Evolutionary conservation across 2,797 vertebrate species (phyloP).

Genomic region (Xyrichtys novacula): DNA sequence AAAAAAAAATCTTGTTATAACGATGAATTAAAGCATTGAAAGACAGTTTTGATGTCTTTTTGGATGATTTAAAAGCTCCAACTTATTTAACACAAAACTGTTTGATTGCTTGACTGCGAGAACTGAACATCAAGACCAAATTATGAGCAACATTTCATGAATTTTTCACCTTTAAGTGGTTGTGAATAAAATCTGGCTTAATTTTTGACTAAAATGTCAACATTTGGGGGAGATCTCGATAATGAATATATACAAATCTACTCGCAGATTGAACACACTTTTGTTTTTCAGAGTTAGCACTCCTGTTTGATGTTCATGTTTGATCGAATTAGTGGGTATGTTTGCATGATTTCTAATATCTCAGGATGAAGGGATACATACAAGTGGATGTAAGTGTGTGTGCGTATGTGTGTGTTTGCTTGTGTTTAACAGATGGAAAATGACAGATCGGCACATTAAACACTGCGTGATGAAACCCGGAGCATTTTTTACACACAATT

Average conservation of each 20-base stretch:
- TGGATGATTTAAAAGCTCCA: constrained; percentile 4
- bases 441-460: constrained; percentile 7
- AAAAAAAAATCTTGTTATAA: not conserved
- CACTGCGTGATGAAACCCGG: constrained; percentile 1
- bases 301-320: not conserved
- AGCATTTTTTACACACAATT: constrained; percentile 10
- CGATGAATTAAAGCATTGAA: not conserved
- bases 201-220: not conserved
- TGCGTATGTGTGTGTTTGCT: not conserved
- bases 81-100: not conserved
- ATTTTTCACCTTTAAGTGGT: not conserved
- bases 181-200: constrained; percentile 1
- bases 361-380: not conserved
- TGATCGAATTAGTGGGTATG: constrained; percentile 5
- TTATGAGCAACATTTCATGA: not conserved
- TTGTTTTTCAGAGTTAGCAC: not conserved
- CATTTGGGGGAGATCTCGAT: not conserved
- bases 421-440: constrained; percentile 1
- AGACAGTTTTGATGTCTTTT: constrained; percentile 11
- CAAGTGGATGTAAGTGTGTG: not conserved
- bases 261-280: not conserved
- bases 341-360: constrained; percentile 9
- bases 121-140: not conserved
- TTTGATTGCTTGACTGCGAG: constrained; percentile 19
- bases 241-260: not conserved